These are phyloP conservation scores for Miniopterus natalensis DNA, from an alignment of 2,113 vertebrate species.

Conservation along the genomic window DNA sequence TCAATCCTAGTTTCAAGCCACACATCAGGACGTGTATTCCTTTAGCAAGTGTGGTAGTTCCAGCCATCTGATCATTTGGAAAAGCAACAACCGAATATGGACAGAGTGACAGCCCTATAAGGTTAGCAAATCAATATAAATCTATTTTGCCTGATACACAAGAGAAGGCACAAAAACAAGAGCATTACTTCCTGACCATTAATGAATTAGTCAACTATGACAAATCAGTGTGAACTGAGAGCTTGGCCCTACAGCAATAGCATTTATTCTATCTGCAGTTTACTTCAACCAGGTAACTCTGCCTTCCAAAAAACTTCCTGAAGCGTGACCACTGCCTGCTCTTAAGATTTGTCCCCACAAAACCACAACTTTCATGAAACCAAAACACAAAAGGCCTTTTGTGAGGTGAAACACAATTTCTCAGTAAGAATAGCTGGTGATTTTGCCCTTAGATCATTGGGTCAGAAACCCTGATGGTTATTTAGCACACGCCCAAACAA, in stretches of 20 bases:
- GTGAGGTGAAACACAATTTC: not conserved
- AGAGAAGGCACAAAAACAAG: slow-evolving; percentile 14
- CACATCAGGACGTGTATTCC: not conserved
- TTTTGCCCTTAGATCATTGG: not conserved
- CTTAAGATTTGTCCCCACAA: not conserved
- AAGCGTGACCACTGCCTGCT: not conserved
- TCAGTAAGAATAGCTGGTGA: not conserved
- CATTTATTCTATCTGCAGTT: not conserved
- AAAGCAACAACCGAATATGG: not conserved
- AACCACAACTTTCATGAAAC: not conserved
- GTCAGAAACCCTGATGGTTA: not conserved
- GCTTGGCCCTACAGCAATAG: no score
- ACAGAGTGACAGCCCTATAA: not conserved
- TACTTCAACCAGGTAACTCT: not conserved
- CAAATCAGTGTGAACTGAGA: not conserved
- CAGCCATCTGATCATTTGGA: not conserved
- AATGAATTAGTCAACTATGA: not conserved
- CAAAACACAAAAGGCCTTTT: not conserved
- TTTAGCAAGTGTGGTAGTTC: not conserved
- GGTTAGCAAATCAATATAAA: not conserved
- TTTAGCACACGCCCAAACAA: slow-evolving; percentile 43
- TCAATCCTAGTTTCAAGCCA: not conserved
- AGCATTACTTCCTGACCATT: not conserved
- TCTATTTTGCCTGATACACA: slow-evolving; percentile 51
- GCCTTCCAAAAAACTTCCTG: not conserved